Conservation (phyloP, 2,113 vertebrate genomes). For the Hymenochirus boettgeri region DNA sequence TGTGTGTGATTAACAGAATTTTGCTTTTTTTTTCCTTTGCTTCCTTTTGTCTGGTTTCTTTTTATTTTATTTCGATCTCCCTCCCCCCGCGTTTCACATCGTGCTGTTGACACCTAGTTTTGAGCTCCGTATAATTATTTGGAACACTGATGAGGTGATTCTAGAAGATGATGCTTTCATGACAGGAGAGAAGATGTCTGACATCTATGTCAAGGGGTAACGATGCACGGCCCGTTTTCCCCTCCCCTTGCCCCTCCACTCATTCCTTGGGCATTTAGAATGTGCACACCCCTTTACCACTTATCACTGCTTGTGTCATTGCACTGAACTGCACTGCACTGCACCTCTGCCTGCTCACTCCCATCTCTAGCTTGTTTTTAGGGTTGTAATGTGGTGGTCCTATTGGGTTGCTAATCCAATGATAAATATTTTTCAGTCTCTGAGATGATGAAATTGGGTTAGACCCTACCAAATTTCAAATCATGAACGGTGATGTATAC, state of each 20-base stretch:
- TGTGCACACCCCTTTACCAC: not conserved
- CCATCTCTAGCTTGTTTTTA: constrained; percentile 33
- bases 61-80: constrained; percentile 59
- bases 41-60: constrained; percentile 47
- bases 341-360: constrained; percentile 22
- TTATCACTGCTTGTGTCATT: not conserved
- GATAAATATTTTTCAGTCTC: constrained; percentile 38
- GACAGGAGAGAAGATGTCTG: constrained; percentile 76
- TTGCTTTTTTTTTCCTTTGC: constrained; percentile 29
- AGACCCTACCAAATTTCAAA: no score
- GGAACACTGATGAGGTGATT: constrained; percentile 70
- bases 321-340: constrained; percentile 28
- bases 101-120: constrained; percentile 67
- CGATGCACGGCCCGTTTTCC: constrained; percentile 47
- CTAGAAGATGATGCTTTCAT: constrained; percentile 74
- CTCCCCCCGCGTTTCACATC: constrained; percentile 52
- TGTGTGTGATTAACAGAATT: constrained; percentile 24
- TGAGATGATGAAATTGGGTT: constrained; percentile 15
- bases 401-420: constrained; percentile 22
- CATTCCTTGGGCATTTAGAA: not conserved
- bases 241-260: not conserved
- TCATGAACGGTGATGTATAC: no score
- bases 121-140: constrained; percentile 69
- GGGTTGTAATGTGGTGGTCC: constrained; percentile 39
- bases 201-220: constrained; percentile 78